Conservation (phyloP, 2,797 vertebrate genomes). For the Sebastes minor region DNA sequence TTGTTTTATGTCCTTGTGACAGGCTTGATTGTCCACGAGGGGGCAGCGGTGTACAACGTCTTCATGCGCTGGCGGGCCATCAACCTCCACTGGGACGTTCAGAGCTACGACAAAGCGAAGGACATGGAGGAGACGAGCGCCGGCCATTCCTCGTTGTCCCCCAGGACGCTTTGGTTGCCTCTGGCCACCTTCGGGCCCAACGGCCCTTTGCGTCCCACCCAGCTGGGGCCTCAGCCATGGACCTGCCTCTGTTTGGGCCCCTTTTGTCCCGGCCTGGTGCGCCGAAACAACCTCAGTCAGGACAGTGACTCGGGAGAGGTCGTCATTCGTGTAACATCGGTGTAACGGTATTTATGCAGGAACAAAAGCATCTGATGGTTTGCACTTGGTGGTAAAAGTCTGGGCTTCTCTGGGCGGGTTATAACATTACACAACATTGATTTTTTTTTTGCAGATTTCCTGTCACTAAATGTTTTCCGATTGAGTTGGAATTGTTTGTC, state of each 20-base stretch:
- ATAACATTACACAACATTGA: background rate
- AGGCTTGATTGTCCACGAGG: conserved; percentile 94
- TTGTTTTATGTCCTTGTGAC: background rate
- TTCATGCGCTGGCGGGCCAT: conserved; percentile 94
- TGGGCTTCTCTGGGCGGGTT: background rate
- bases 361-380: background rate
- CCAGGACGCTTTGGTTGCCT: conserved; percentile 76
- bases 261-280: conserved; percentile 78
- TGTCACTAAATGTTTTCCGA: background rate
- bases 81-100: conserved; percentile 94
- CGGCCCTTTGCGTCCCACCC: conserved; percentile 85
- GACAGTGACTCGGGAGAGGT: conserved; percentile 88
- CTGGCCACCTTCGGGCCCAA: conserved; percentile 79
- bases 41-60: conserved; percentile 91
- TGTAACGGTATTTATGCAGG: conserved; percentile 72
- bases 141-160: conserved; percentile 71
- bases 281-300: conserved; percentile 80
- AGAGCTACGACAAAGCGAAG: conserved; percentile 91
- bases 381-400: background rate
- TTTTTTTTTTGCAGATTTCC: background rate
- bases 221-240: conserved; percentile 80
- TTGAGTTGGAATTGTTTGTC: background rate
- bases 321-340: conserved; percentile 91
- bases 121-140: conserved; percentile 89
- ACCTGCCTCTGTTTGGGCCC: conserved; percentile 85